phyloP scores from a whole-genome alignment of 2,797 vertebrate genomes.

The Diplodus sargus region DNA sequence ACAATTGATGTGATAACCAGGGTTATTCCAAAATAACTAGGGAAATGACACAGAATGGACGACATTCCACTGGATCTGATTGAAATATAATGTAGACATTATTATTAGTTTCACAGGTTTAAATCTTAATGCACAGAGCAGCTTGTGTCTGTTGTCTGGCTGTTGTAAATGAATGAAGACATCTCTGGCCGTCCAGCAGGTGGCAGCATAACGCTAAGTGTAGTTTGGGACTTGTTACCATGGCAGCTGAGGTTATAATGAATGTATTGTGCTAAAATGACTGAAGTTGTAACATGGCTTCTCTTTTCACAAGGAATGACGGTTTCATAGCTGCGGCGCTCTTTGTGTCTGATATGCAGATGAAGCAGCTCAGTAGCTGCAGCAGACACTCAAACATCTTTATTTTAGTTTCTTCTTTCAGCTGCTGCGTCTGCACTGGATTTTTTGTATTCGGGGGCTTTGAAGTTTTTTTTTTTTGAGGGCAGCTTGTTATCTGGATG shows the following conservation, averaged over 20 bases:
- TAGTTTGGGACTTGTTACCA: constrained; percentile 59
- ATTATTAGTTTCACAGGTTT: neutral
- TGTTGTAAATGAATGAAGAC: neutral
- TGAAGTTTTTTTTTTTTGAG: constrained; percentile 1
- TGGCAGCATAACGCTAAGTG: constrained; percentile 64
- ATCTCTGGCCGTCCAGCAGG: constrained; percentile 71
- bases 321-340: constrained; percentile 13
- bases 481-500: neutral
- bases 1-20: too few relatives aligned
- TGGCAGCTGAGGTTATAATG: constrained; percentile 66
- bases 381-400: neutral
- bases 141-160: neutral
- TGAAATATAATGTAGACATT: neutral
- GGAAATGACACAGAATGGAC: neutral
- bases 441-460: neutral
- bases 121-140: neutral
- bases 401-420: neutral
- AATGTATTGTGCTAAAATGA: constrained; percentile 59
- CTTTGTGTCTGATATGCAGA: constrained; percentile 4
- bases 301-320: constrained; percentile 29
- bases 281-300: constrained; percentile 32
- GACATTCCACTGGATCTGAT: neutral
- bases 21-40: neutral
- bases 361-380: neutral
- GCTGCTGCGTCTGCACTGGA: neutral